A percentile compares a stretch with the other conserved stretches of the same genome.
These are phyloP conservation scores for Drosophila azteca DNA, from an alignment of 1,140 invertebrate genomes.

Conservation along the genomic window DNA sequence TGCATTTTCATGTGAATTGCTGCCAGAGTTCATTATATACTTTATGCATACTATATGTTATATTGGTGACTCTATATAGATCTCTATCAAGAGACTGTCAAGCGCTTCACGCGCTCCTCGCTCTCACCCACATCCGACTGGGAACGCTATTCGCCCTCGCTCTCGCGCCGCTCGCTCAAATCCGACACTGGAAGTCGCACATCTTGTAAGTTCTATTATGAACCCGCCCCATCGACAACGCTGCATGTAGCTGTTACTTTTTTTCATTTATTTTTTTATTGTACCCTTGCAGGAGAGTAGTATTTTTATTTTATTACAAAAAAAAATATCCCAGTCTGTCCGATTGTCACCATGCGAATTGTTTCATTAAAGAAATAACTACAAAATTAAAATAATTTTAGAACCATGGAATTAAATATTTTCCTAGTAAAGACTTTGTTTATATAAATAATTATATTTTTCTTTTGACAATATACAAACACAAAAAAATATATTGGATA, in stretches of 20 bases:
- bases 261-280: neutral
- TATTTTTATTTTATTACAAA: too few species aligned
- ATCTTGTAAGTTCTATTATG: conserved; percentile 72
- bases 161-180: conserved; percentile 70
- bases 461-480: too few species aligned
- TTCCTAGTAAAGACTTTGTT: too few species aligned
- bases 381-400: too few species aligned
- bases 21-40: conserved; percentile 19
- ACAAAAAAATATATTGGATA: too few species aligned
- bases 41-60: conserved; percentile 11
- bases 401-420: too few species aligned
- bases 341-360: too few species aligned
- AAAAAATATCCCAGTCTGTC: too few species aligned
- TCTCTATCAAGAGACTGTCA: conserved; percentile 83
- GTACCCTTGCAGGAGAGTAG: too few species aligned
- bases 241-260: conserved; percentile 29
- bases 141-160: conserved; percentile 75
- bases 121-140: conserved; percentile 81
- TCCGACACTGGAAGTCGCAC: conserved; percentile 73
- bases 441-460: too few species aligned
- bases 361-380: too few species aligned
- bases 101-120: conserved; percentile 82
- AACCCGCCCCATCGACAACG: conserved; percentile 8
- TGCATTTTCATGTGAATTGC: conserved; percentile 46
- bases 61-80: conserved; percentile 47